Base-by-base conservation (phyloP, 2,113 vertebrate genomes). In the Pteronura brasiliensis region DNA sequence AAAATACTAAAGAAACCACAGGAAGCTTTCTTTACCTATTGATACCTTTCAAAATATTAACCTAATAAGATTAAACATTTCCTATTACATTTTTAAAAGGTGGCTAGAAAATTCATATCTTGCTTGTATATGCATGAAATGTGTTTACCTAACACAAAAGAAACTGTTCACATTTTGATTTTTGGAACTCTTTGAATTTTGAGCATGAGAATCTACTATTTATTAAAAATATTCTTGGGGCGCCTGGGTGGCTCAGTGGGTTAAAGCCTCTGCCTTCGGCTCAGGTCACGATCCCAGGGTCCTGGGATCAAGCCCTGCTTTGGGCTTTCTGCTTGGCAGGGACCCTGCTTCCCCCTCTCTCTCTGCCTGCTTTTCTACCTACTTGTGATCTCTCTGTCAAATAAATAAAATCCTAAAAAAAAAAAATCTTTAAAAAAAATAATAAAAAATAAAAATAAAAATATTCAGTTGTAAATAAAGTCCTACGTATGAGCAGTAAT, bases 391-490 rank as follows among this genome's bases (percentile, higher is more conserved):
- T 52, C 49, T 52, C 49, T 52, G 49, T 52, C 49, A 52, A 52
- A 52, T 52, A 52, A 52, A 52, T 52, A 52, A 52, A 52, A 52
- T 52, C 49, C 17, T 52, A 17, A 52, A 52, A 52, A 17, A 17
- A 52, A 52, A 15, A 52, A 52, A 17, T 52, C 4, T 52, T 52
- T 52, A 0, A 52, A 52, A 52, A 52, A 52, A 52, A 52, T 2
- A 52, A 52, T 17, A 17, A 55, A 44, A 95, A 90, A 69, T 93
- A 55, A 44, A 95, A 88, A 74, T 93, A 55, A 44, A 95, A 90
- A 74, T 67, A 57, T 88, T 90, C 47, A 83, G 52, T 61, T 85
- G 25, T 44, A 79, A 29, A 79, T 47, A 57, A 69, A 7, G 21
- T 34, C 77, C 7, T 49, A 69, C 63, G 25, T n/a, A 39, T 25